phyloP scores from a whole-genome alignment of 2,113 vertebrate species.

The Esox niger region DNA sequence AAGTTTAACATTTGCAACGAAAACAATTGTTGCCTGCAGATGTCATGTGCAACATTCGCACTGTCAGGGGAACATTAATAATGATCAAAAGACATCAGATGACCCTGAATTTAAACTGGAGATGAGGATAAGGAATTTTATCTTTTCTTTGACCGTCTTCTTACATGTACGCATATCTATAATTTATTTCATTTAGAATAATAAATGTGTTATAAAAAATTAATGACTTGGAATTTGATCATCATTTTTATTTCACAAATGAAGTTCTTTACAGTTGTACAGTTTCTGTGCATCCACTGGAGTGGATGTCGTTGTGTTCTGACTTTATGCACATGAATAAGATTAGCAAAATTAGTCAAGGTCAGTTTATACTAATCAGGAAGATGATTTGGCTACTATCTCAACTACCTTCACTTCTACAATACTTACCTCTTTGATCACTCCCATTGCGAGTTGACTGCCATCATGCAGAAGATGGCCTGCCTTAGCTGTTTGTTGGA shows the following conservation, averaged over 20 bases:
- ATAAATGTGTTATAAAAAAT: too few relatives aligned
- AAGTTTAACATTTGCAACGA: not conserved
- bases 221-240: too few relatives aligned
- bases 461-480: not conserved
- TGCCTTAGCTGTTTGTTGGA: conserved; percentile 68
- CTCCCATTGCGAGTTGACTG: not conserved
- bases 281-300: not conserved
- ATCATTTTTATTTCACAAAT: too few relatives aligned
- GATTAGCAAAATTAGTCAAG: not conserved
- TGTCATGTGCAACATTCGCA: not conserved
- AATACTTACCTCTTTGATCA: not conserved
- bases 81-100: not conserved
- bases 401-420: not conserved
- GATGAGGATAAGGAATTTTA: too few relatives aligned
- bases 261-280: not conserved
- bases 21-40: not conserved
- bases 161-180: too few relatives aligned
- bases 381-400: not conserved
- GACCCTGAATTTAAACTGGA: not conserved
- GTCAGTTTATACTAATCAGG: not conserved
- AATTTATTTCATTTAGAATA: not conserved
- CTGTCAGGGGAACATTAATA: not conserved
- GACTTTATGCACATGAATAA: not conserved
- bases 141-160: too few relatives aligned
- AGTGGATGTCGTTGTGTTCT: not conserved